Evolutionary conservation across 2,113 vertebrate genomes (phyloP).

Genomic region (Cebidichthys violaceus): DNA sequence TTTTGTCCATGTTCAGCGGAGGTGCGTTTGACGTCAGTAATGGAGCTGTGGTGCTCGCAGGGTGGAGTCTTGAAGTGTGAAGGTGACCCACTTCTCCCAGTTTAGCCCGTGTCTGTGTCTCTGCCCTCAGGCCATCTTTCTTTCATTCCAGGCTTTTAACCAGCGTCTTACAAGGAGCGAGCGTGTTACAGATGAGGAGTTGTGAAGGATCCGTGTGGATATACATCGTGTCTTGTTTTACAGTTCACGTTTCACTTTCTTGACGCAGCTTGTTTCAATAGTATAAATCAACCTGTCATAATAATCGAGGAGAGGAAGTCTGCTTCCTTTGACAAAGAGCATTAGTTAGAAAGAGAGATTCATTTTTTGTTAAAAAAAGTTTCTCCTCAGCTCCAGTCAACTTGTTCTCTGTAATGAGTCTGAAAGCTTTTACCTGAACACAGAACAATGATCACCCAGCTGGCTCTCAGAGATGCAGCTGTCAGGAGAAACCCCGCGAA

Average conservation of each 20-base stretch:
- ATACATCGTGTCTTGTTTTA: background rate
- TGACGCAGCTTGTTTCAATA: background rate
- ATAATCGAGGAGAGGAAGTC: background rate
- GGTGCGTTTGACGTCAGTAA: slow-evolving; percentile 54
- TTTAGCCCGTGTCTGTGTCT: slow-evolving; percentile 75
- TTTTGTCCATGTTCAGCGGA: slow-evolving; percentile 38
- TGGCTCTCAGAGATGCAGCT: background rate
- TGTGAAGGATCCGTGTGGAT: slow-evolving; percentile 11
- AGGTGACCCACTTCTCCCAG: slow-evolving; percentile 84
- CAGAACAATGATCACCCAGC: background rate
- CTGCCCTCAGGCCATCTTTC: slow-evolving; percentile 67
- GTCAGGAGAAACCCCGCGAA: background rate
- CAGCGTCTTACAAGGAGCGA: slow-evolving; percentile 62
- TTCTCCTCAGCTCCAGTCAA: background rate
- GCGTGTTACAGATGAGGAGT: slow-evolving; percentile 36
- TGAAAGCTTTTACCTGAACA: slow-evolving; percentile 1
- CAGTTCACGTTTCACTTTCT: background rate
- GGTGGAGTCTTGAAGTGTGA: slow-evolving; percentile 63
- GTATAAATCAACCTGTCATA: background rate
- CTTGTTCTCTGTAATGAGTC: background rate
- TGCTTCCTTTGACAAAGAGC: background rate
- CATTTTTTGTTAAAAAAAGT: background rate
- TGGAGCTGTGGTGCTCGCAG: slow-evolving; percentile 58
- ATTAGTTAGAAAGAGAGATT: background rate
- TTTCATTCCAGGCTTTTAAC: slow-evolving; percentile 74